A percentile compares a stretch with the other conserved stretches of the same genome.
These are phyloP conservation scores for Allolobophora icterica DNA, from an alignment of 2,888 invertebrate species.

Conservation along the genomic window DNA sequence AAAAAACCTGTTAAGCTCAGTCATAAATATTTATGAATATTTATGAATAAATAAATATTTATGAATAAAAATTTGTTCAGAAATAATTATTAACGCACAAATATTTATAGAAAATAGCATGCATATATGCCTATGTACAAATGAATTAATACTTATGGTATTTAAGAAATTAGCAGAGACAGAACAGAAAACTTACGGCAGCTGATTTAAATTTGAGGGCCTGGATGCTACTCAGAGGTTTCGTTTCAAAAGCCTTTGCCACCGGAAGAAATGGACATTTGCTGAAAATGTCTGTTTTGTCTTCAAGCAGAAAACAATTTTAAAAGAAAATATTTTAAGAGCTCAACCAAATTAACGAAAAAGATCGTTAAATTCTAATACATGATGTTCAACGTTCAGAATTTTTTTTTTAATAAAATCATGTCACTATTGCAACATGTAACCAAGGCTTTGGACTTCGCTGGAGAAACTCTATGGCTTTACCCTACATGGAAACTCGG, in stretches of 20 bases:
- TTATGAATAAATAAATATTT: background rate
- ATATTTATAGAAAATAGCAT: too few species aligned
- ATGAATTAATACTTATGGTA: background rate
- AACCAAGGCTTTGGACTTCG: too few species aligned
- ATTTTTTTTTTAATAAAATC: too few species aligned
- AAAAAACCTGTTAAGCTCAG: background rate
- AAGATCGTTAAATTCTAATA: too few species aligned
- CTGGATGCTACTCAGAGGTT: conserved; percentile 35
- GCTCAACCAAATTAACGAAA: background rate
- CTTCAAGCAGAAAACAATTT: conserved; percentile 37
- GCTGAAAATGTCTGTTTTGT: conserved; percentile 39
- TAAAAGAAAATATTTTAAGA: background rate
- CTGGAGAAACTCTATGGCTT: too few species aligned
- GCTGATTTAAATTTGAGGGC: conserved; percentile 46
- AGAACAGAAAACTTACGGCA: conserved; percentile 37
- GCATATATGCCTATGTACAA: background rate
- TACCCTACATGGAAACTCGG: too few species aligned
- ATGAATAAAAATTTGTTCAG: background rate
- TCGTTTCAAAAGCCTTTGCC: conserved; percentile 33
- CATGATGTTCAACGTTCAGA: background rate
- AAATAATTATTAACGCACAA: too few species aligned
- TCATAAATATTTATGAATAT: background rate
- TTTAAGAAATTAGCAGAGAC: background rate
- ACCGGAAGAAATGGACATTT: conserved; percentile 33
- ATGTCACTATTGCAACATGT: too few species aligned